A percentile compares a stretch with the other conserved stretches of the same genome.
Conservation (phyloP, 1,140 invertebrate species). For the Megathymus violae region DNA sequence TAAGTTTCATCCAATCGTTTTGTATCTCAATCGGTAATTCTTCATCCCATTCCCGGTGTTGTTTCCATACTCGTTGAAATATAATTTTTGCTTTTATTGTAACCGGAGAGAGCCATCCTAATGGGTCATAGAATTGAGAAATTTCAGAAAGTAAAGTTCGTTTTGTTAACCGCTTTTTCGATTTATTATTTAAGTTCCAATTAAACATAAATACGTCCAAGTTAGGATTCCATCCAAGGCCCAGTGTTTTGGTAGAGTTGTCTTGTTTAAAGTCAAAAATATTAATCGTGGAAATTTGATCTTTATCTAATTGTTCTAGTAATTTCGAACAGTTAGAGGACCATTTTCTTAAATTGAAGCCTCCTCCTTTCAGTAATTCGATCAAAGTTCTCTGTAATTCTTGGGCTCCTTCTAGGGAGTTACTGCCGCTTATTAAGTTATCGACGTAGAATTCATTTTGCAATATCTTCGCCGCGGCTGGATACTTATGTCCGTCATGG, state of each 20-base stretch:
- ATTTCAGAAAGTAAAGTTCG: slow-evolving; percentile 53
- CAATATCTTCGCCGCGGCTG: slow-evolving; percentile 5
- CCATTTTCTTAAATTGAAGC: slow-evolving; percentile 54
- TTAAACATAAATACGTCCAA: slow-evolving; percentile 45
- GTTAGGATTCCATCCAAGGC: slow-evolving; percentile 47
- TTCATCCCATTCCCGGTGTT: slow-evolving; percentile 62
- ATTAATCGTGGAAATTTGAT: neutral
- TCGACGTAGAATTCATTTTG: slow-evolving; percentile 39
- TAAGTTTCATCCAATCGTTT: slow-evolving; percentile 44
- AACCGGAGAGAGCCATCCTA: slow-evolving; percentile 62
- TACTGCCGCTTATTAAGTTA: slow-evolving; percentile 53
- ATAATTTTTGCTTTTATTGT: slow-evolving; percentile 66
- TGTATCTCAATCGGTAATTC: slow-evolving; percentile 40
- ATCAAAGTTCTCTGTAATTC: slow-evolving; percentile 43
- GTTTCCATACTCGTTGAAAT: slow-evolving; percentile 65
- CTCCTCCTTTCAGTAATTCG: slow-evolving; percentile 41
- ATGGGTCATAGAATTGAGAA: slow-evolving; percentile 59
- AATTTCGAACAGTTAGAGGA: slow-evolving; percentile 41
- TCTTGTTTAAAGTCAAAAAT: slow-evolving; percentile 41
- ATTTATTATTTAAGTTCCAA: slow-evolving; percentile 14
- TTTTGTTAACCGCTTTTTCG: slow-evolving; percentile 41
- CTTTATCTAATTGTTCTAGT: slow-evolving; percentile 18
- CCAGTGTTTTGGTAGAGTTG: slow-evolving; percentile 47
- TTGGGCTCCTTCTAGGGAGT: slow-evolving; percentile 39
- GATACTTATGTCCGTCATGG: slow-evolving; percentile 1